Evolutionary conservation across 2,888 invertebrate genomes (phyloP).

Genomic region (Acrobasis repandana): DNA sequence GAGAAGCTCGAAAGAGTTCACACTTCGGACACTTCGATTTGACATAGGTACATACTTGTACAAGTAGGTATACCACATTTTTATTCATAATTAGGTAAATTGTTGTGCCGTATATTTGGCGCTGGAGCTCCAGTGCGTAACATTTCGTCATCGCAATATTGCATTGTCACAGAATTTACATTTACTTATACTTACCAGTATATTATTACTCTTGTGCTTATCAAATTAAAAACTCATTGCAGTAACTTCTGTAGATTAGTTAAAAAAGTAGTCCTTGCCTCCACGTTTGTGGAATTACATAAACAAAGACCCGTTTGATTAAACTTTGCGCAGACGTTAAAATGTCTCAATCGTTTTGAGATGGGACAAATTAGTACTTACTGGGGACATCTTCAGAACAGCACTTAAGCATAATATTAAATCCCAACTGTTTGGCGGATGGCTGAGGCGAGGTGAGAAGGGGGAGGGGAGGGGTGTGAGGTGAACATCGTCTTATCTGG

Average conservation of each 20-base stretch:
- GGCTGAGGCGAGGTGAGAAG: constrained; percentile 35
- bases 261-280: not conserved
- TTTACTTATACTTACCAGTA: too few species aligned
- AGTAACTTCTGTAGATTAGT: not conserved
- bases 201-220: too few species aligned
- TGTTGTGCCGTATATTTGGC: too few species aligned
- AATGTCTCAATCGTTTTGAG: constrained; percentile 63
- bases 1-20: too few species aligned
- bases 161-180: too few species aligned
- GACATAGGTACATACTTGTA: too few species aligned
- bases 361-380: constrained; percentile 78
- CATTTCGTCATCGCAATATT: too few species aligned
- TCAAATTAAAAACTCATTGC: too few species aligned
- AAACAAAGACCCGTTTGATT: constrained; percentile 26
- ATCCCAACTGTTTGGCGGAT: constrained; percentile 69
- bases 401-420: constrained; percentile 80
- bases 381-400: constrained; percentile 71
- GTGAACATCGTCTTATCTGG: constrained; percentile 64
- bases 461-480: constrained; percentile 34
- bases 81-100: too few species aligned
- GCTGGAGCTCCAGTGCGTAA: too few species aligned
- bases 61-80: too few species aligned
- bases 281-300: not conserved
- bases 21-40: too few species aligned
- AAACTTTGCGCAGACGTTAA: constrained; percentile 31